These are phyloP conservation scores for Hystrix cristata DNA, from an alignment of 2,113 vertebrate species.

Conservation along the genomic window DNA sequence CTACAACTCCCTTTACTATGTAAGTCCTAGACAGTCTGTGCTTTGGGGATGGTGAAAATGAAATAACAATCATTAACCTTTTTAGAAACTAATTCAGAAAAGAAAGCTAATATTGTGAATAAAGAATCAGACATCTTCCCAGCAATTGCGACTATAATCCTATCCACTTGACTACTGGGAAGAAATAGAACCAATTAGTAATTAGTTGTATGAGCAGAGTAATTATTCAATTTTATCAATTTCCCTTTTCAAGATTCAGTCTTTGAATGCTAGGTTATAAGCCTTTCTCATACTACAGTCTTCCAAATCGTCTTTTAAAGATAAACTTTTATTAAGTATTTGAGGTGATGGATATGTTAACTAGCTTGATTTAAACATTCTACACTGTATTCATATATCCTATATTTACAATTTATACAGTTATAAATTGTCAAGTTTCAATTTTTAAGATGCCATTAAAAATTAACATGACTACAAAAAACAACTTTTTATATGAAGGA, in stretches of 20 bases:
- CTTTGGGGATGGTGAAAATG: neutral
- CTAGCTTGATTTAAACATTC: neutral
- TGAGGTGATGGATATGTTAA: neutral
- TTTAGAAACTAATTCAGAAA: constrained; percentile 59
- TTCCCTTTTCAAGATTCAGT: constrained; percentile 33
- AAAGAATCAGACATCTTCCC: constrained; percentile 4
- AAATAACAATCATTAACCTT: constrained; percentile 14
- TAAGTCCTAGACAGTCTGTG: neutral
- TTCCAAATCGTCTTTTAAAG: constrained; percentile 41
- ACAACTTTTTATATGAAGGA: neutral
- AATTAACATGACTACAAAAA: neutral
- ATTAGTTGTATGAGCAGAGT: constrained; percentile 18
- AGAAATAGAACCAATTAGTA: constrained; percentile 43
- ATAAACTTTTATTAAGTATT: neutral
- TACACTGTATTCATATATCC: neutral
- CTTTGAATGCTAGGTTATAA: constrained; percentile 5
- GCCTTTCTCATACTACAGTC: neutral
- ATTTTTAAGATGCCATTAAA: neutral
- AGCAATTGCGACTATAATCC: constrained; percentile 18
- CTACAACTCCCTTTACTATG: neutral
- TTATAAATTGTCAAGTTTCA: neutral
- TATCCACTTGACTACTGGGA: constrained; percentile 8
- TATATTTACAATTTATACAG: neutral
- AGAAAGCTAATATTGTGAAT: constrained; percentile 60
- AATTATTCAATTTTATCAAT: constrained; percentile 29